Conservation (phyloP, 2,888 invertebrate genomes). For the Mythimna impura region DNA sequence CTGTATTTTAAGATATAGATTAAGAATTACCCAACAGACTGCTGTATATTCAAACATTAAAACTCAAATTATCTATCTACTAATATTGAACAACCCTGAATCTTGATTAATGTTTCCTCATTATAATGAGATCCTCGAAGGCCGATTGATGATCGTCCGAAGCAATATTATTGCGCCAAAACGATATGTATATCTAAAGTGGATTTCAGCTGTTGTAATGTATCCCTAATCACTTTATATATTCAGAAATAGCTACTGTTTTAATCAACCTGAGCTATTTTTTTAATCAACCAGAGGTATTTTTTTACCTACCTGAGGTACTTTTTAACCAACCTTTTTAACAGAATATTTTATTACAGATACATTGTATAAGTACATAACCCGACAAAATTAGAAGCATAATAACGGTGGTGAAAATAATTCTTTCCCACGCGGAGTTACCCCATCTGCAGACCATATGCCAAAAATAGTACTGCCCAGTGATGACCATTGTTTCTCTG, state of each 20-base stretch:
- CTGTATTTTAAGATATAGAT: no score
- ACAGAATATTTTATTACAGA: constrained; percentile 2
- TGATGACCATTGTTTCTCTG: constrained; percentile 88
- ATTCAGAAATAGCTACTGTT: not conserved
- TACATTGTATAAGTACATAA: not conserved
- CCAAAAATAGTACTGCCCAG: constrained; percentile 84
- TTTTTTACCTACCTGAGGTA: no score
- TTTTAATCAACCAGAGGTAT: no score
- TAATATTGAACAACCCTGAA: constrained; percentile 5
- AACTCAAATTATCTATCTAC: not conserved
- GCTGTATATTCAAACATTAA: not conserved
- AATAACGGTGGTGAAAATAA: constrained; percentile 67
- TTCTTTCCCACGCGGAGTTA: constrained; percentile 82
- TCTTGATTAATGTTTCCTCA: constrained; percentile 31
- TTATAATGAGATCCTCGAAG: constrained; percentile 12
- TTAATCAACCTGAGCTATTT: no score
- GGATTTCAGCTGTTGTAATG: not conserved
- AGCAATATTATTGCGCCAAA: constrained; percentile 31
- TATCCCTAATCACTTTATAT: not conserved
- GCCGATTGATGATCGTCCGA: constrained; percentile 8
- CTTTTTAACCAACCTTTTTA: not conserved
- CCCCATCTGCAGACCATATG: constrained; percentile 87
- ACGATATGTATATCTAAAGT: constrained; percentile 15
- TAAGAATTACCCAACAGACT: not conserved
- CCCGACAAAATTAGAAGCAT: constrained; percentile 38